Base-by-base conservation (phyloP, 2,888 invertebrate species). In the Diaphora mendica region DNA sequence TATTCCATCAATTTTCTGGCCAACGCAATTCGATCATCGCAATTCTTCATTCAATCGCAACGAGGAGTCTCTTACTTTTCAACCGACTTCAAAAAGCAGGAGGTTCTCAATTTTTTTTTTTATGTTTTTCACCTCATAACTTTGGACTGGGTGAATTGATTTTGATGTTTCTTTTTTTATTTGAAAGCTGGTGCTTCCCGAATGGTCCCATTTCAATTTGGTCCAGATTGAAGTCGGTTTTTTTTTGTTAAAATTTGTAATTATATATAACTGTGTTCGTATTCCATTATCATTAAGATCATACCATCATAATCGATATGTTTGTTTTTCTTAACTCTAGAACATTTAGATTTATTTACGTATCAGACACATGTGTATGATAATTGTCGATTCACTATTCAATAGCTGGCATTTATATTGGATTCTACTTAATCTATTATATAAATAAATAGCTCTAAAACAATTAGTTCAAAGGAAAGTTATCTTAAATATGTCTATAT, bases 311-410 rank as follows among this genome's bases (percentile, higher is more conserved):
- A 67, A 48, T 48, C 20, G 30, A 3, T 3, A 30, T 67, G 30
- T 48, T 67, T 67, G 23, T 48, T 48, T 30, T 48, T 67, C 11
- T 30, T 48, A 48, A 33, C 33, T 17, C 15, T 30, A 17, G 30
- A 55, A 55, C n/a, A 55, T 55, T 55, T 55, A 9, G 9, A 17
- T 59, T n/a, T 9, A 59, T 62, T 62, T 17, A 62, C 5, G 62
- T 30, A 17, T 30, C 15, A 30, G 26, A 62, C 2, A 26, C 59
- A 26, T 44, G 67, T 67, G 33, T 67, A 67, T 67, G 33, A 5
- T 48, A 33, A 33, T 67, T 67, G 33, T 48, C 48, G 48, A 67
- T 67, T 67, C 30, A 67, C 9, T 20, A 67, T 33, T 67, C 48
- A 26, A 48, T 67, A 30, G 17, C 44, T 15, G 20, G 13, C 20